These are phyloP conservation scores for Drosophila buzzatii DNA, from an alignment of 2,888 invertebrate genomes.

Conservation along the genomic window DNA sequence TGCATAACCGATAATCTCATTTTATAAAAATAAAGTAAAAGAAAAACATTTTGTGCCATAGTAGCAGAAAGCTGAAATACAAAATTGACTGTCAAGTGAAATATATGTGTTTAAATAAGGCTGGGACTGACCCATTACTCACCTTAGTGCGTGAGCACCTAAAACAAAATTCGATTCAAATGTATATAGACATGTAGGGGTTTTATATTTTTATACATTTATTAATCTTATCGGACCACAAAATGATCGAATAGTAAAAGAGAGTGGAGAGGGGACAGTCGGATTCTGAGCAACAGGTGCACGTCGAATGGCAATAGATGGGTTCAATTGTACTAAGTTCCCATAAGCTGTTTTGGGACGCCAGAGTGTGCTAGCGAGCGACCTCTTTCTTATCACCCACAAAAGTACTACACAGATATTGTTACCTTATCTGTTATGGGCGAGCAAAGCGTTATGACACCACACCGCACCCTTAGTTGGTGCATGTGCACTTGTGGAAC, in stretches of 20 bases:
- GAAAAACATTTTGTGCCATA: constrained; percentile 77
- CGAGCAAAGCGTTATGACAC: constrained; percentile 48
- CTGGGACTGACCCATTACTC: constrained; percentile 44
- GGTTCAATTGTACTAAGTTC: constrained; percentile 54
- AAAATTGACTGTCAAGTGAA: constrained; percentile 49
- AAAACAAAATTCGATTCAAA: constrained; percentile 21
- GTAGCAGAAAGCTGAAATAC: constrained; percentile 58
- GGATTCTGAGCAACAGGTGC: constrained; percentile 62
- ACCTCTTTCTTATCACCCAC: constrained; percentile 62
- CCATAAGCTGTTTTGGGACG: constrained; percentile 26
- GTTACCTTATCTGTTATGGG: constrained; percentile 59
- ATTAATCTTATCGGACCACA: constrained; percentile 67
- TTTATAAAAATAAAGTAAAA: constrained; percentile 29
- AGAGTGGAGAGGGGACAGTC: background rate
- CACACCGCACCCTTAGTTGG: constrained; percentile 28
- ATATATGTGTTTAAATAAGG: constrained; percentile 31
- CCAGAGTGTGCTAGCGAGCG: constrained; percentile 21
- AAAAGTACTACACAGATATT: constrained; percentile 39
- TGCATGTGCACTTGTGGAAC: constrained; percentile 57
- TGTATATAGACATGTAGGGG: constrained; percentile 35
- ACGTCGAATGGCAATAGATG: constrained; percentile 40
- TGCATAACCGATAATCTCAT: constrained; percentile 75
- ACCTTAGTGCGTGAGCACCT: constrained; percentile 53
- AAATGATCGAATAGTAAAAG: constrained; percentile 48
- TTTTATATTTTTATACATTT: constrained; percentile 61